These are phyloP conservation scores for Cardiocondyla obscurior DNA, from an alignment of 1,140 invertebrate genomes.

Conservation along the genomic window DNA sequence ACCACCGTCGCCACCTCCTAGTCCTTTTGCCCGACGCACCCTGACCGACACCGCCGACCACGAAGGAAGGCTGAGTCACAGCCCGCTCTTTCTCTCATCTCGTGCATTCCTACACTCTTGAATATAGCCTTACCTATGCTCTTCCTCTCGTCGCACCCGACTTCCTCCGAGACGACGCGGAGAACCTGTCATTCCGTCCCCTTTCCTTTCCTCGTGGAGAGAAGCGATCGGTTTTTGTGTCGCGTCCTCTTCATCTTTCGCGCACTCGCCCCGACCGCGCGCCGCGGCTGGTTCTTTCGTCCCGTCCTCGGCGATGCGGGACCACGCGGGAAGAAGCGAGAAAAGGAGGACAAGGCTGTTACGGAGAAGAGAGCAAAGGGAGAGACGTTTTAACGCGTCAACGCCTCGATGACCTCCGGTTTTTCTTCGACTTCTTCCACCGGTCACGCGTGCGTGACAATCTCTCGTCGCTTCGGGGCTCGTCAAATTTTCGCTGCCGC, in stretches of 20 bases:
- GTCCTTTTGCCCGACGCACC: slow-evolving; percentile 19
- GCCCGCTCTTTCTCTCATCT: slow-evolving; percentile 22
- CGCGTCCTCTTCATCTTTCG: slow-evolving; percentile 45
- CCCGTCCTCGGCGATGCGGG: background rate
- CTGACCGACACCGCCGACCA: slow-evolving; percentile 41
- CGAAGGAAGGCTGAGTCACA: slow-evolving; percentile 60
- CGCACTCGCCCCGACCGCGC: slow-evolving; percentile 9
- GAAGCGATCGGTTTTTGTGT: slow-evolving; percentile 69
- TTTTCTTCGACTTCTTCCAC: slow-evolving; percentile 26
- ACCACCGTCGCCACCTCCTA: background rate
- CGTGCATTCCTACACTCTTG: slow-evolving; percentile 14
- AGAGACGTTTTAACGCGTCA: slow-evolving; percentile 66
- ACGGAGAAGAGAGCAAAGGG: slow-evolving; percentile 18
- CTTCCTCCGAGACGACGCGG: slow-evolving; percentile 49
- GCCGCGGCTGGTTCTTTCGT: slow-evolving; percentile 11
- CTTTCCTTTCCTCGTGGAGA: slow-evolving; percentile 35
- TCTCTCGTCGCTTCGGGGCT: slow-evolving; percentile 2
- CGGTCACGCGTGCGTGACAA: slow-evolving; percentile 12
- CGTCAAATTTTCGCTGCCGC: background rate
- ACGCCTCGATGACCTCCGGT: slow-evolving; percentile 59
- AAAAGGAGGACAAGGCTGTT: slow-evolving; percentile 1
- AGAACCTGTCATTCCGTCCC: slow-evolving; percentile 59
- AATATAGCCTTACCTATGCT: slow-evolving; percentile 3
- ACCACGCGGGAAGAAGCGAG: slow-evolving; percentile 5
- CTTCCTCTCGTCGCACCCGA: slow-evolving; percentile 37